phyloP scores from a whole-genome alignment of 2,113 vertebrate species.

The Phaethornis superciliosus region DNA sequence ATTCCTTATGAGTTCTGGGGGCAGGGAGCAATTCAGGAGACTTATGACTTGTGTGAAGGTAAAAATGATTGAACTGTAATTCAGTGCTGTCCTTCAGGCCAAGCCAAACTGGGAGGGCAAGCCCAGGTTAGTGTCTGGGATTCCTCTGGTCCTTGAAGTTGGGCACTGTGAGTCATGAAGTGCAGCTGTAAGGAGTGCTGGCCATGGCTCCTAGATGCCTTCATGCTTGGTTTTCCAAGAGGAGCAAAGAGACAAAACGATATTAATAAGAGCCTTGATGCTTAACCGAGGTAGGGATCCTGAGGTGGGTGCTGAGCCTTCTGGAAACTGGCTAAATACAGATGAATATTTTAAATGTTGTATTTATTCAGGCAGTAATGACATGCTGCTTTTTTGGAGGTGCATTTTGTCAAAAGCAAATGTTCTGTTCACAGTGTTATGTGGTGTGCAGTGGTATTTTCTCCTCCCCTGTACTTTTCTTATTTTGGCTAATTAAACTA shows the following conservation, averaged over 20 bases:
- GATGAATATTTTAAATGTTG: neutral
- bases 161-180: neutral
- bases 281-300: neutral
- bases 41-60: neutral
- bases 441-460: neutral
- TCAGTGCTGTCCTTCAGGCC: neutral
- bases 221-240: neutral
- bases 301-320: neutral
- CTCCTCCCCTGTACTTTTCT: neutral
- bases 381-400: slow-evolving; percentile 29
- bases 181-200: rapidly evolving
- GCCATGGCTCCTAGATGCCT: neutral
- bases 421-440: neutral
- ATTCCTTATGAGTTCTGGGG: neutral
- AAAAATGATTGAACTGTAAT: neutral
- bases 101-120: neutral
- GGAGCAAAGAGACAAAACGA: neutral
- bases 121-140: neutral
- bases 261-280: slow-evolving; percentile 7
- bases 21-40: neutral
- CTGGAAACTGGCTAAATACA: neutral
- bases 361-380: slow-evolving; percentile 35
- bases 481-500: slow-evolving; percentile 32
- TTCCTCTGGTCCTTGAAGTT: neutral
- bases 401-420: neutral